These are phyloP conservation scores for Merodon equestris DNA, from an alignment of 2,888 invertebrate genomes.

Conservation along the genomic window DNA sequence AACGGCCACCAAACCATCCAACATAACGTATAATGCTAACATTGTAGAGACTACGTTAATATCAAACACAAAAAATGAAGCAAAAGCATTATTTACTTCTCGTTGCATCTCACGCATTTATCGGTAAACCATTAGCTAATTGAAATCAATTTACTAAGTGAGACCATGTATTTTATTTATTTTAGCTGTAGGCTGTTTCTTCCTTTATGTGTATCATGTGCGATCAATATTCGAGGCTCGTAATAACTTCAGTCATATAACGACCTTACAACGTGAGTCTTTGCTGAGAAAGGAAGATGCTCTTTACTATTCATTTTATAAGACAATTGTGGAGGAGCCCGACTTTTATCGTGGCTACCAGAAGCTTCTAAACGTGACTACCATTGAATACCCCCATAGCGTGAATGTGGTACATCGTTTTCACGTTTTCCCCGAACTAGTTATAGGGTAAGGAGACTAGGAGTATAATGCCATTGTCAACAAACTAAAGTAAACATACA, in stretches of 20 bases:
- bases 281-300: constrained; percentile 93
- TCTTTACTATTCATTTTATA: constrained; percentile 93
- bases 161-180: constrained; percentile 2
- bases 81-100: constrained; percentile 73
- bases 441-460: constrained; percentile 74
- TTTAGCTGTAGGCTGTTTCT: constrained; percentile 81
- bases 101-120: constrained; percentile 76
- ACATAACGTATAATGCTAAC: constrained; percentile 45
- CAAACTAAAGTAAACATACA: neutral
- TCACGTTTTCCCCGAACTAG: constrained; percentile 91
- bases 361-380: constrained; percentile 84
- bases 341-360: constrained; percentile 83
- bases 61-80: constrained; percentile 73
- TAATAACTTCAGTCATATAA: constrained; percentile 90
- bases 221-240: constrained; percentile 88
- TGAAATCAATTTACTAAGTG: constrained; percentile 5
- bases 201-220: constrained; percentile 84
- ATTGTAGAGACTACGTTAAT: constrained; percentile 20
- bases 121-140: constrained; percentile 72
- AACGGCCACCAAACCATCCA: neutral
- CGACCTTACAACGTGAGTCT: constrained; percentile 90
- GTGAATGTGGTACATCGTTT: constrained; percentile 91
- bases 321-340: constrained; percentile 86
- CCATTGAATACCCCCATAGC: constrained; percentile 89
- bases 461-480: too few species aligned